These are phyloP conservation scores for Mesembrinibis cayennensis DNA, from an alignment of 2,113 vertebrate species.

Conservation along the genomic window DNA sequence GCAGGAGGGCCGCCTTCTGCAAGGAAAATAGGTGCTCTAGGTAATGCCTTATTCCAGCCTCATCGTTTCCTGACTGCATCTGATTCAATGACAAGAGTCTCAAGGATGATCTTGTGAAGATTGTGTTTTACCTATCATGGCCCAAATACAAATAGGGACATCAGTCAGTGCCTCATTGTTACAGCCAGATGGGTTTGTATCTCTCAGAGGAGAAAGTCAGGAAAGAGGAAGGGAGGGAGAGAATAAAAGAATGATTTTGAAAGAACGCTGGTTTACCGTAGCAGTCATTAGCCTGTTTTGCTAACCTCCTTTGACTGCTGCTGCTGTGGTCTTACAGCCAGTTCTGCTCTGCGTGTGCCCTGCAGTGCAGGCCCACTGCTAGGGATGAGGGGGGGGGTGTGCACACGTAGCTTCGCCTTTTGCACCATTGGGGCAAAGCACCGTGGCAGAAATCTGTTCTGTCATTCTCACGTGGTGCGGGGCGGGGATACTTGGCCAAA, in stretches of 20 bases:
- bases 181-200: background rate
- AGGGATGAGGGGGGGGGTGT: no score
- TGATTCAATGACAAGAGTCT: background rate
- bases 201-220: background rate
- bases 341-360: no score
- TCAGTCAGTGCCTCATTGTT: background rate
- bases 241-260: background rate
- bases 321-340: background rate
- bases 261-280: background rate
- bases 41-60: background rate
- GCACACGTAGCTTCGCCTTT: rapidly evolving
- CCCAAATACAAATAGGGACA: background rate
- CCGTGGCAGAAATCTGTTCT: background rate
- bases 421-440: background rate
- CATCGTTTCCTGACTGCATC: background rate
- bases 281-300: background rate
- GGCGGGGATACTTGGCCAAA: background rate
- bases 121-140: background rate
- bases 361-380: no score
- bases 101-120: background rate
- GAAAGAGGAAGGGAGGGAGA: background rate
- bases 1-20: background rate
- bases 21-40: background rate
- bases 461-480: background rate
- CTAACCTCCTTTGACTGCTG: background rate